Evolutionary conservation across 2,888 invertebrate species (phyloP).

Genomic region (Ornithoptera alexandrae): DNA sequence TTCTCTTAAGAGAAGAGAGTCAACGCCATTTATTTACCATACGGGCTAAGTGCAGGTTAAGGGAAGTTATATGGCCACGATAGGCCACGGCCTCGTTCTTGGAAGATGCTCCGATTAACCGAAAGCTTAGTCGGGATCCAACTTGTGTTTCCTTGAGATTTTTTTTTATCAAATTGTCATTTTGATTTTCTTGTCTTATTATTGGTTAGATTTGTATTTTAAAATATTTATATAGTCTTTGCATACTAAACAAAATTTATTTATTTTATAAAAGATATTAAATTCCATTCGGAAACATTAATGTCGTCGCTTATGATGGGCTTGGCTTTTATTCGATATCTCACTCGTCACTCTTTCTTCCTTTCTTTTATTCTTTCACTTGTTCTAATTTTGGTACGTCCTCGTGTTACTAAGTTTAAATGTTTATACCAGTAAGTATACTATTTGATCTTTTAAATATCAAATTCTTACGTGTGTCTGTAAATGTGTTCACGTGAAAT

Average conservation of each 20-base stretch:
- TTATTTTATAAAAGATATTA: constrained; percentile 6
- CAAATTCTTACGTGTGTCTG: background rate
- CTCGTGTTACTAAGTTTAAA: background rate
- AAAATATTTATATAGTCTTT: no score
- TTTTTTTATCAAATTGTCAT: no score
- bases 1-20: no score
- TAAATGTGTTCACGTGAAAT: background rate
- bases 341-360: constrained; percentile 37
- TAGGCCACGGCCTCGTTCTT: no score
- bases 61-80: no score
- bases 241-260: background rate
- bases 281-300: constrained; percentile 34
- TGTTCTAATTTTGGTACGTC: constrained; percentile 36
- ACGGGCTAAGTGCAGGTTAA: no score
- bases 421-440: constrained; percentile 22
- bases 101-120: no score
- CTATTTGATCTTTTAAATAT: background rate
- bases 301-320: constrained; percentile 64
- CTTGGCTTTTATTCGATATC: constrained; percentile 51
- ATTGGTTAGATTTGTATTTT: no score
- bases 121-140: no score
- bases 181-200: no score
- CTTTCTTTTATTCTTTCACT: constrained; percentile 28
- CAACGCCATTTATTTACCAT: no score
- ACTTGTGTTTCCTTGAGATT: no score